Evolutionary conservation across 2,797 vertebrate species (phyloP).

Genomic region (Dicrostonyx torquatus): DNA sequence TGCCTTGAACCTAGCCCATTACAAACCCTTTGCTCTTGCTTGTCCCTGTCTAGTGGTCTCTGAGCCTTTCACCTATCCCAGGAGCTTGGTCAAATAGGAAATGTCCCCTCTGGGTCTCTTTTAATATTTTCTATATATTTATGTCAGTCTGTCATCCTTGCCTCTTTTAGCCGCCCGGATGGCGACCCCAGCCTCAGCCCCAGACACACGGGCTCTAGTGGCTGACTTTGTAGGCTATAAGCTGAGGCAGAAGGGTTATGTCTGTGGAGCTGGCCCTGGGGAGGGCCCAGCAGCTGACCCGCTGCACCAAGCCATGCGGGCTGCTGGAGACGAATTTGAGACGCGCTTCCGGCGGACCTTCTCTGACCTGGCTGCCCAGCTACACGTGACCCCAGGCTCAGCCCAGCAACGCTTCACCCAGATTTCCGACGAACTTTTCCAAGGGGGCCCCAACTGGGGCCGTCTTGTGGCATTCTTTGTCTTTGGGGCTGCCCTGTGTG

Average conservation of each 20-base stretch:
- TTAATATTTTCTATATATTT: conserved; percentile 8
- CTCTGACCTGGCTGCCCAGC: conserved; percentile 82
- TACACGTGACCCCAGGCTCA: conserved; percentile 84
- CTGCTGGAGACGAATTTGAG: conserved; percentile 84
- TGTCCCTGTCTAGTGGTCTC: conserved; percentile 28
- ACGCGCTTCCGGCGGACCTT: conserved; percentile 83
- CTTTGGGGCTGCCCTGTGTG: conserved; percentile 84
- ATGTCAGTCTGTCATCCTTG: conserved; percentile 70
- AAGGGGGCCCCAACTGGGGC: conserved; percentile 84
- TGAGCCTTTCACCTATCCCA: not conserved
- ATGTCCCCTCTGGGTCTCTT: not conserved
- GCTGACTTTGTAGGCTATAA: conserved; percentile 86
- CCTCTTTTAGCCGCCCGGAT: conserved; percentile 80
- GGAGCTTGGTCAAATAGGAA: conserved; percentile 28
- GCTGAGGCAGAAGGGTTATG: conserved; percentile 82
- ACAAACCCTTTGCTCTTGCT: conserved; percentile 9
- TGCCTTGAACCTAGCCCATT: not conserved
- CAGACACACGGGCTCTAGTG: conserved; percentile 84
- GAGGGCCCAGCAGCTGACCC: conserved; percentile 77
- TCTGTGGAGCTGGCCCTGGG: conserved; percentile 79
- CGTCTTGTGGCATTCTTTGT: conserved; percentile 85
- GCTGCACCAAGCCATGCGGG: conserved; percentile 83
- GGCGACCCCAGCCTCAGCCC: conserved; percentile 84
- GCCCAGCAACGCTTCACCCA: conserved; percentile 84
- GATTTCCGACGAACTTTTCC: conserved; percentile 83